Conservation (phyloP, 2,113 vertebrate genomes). For the Etia nguti region DNA sequence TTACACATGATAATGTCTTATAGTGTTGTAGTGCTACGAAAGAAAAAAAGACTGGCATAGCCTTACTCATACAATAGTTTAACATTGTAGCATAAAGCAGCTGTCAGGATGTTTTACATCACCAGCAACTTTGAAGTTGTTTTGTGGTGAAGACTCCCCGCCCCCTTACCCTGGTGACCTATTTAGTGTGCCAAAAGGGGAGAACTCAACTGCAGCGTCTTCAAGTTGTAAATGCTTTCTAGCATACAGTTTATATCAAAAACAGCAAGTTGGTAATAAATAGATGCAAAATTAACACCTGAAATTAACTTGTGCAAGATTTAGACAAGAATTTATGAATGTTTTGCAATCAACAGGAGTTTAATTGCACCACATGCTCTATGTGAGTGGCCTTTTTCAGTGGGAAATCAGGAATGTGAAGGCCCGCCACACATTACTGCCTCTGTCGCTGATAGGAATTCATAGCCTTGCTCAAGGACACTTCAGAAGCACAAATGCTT, state of each 20-base stretch:
- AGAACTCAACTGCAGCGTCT: not conserved
- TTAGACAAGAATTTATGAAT: not conserved
- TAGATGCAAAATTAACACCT: not conserved
- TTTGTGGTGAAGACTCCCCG: constrained; percentile 19
- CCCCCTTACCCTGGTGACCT: constrained; percentile 53
- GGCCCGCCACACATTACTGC: not conserved
- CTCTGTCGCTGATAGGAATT: not conserved
- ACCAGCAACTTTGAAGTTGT: constrained; percentile 25
- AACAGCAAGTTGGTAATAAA: not conserved
- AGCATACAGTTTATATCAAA: not conserved
- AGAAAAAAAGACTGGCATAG: not conserved
- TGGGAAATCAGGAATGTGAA: not conserved
- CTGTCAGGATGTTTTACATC: constrained; percentile 13
- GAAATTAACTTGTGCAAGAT: not conserved
- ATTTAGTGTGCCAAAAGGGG: constrained; percentile 65
- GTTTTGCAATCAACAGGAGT: not conserved
- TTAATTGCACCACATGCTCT: not conserved
- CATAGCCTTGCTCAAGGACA: not conserved
- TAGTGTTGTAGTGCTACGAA: not conserved
- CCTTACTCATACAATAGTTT: not conserved
- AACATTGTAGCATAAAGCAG: not conserved
- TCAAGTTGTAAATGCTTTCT: not conserved
- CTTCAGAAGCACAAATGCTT: not conserved
- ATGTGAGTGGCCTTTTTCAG: not conserved
- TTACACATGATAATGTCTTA: not conserved